Percentiles rank a stretch among this genome's conserved stretches.
phyloP scores from a whole-genome alignment of 2,888 invertebrate species.

The Calameuta idolon region DNA sequence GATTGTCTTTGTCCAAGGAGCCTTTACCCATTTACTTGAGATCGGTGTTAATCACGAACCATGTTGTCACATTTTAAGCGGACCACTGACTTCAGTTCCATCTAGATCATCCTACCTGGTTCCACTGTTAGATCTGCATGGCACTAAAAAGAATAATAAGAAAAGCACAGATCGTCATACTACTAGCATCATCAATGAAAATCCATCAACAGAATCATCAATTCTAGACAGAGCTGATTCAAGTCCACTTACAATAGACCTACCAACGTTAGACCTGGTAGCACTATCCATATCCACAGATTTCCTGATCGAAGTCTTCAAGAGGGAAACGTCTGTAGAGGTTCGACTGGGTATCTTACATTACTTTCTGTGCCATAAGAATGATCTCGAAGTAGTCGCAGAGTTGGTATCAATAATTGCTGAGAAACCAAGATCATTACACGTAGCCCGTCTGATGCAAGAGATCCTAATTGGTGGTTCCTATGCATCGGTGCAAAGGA shows the following conservation, averaged over 20 bases:
- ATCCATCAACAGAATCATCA: background rate
- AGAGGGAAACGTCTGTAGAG: constrained; percentile 75
- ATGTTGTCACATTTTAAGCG: constrained; percentile 80
- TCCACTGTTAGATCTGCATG: constrained; percentile 71
- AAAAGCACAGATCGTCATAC: constrained; percentile 10
- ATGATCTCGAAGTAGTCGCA: constrained; percentile 80
- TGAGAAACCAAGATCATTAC: constrained; percentile 73
- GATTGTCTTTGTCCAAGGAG: constrained; percentile 84
- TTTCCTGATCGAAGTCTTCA: constrained; percentile 77
- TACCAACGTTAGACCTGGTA: constrained; percentile 80
- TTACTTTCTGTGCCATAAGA: constrained; percentile 82
- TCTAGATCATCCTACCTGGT: constrained; percentile 75
- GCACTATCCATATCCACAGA: constrained; percentile 75
- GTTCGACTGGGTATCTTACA: constrained; percentile 86
- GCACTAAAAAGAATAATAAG: constrained; percentile 60
- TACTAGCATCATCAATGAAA: background rate
- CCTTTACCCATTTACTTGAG: constrained; percentile 88
- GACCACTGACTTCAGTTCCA: constrained; percentile 71
- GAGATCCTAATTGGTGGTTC: constrained; percentile 85
- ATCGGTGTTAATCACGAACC: constrained; percentile 87
- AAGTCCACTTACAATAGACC: constrained; percentile 70
- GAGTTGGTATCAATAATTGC: constrained; percentile 76
- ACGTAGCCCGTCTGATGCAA: constrained; percentile 78
- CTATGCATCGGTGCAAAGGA: constrained; percentile 78
- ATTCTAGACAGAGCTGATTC: background rate